Percentiles rank a stretch among this genome's conserved stretches.
Conservation (phyloP, 2,797 vertebrate species). For the Momotus momota region DNA sequence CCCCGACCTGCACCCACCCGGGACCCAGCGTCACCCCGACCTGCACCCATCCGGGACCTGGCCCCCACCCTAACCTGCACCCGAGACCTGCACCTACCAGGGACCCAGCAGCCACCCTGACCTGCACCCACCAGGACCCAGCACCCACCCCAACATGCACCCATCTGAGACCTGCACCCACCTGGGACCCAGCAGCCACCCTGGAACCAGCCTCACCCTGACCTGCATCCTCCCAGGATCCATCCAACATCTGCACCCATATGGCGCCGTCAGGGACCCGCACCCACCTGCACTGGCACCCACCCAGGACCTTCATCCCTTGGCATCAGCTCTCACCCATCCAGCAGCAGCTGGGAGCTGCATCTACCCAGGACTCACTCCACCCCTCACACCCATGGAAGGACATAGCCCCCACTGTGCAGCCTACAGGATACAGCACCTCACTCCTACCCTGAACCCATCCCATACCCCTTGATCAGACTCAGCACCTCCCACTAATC, state of each 20-base stretch:
- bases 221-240: not conserved
- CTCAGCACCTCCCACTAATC: no score
- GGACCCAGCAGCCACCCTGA: not conserved
- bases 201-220: not conserved
- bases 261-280: not conserved
- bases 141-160: not conserved
- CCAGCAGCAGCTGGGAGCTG: not conserved
- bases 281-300: not conserved
- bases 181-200: not conserved
- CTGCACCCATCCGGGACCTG: not conserved
- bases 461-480: accelerated
- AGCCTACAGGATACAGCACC: no score
- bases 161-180: not conserved
- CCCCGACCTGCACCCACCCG: not conserved
- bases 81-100: not conserved
- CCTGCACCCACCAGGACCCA: not conserved
- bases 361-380: not conserved
- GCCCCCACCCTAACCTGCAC: no score
- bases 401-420: no score
- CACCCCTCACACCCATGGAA: no score
- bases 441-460: no score
- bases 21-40: not conserved
- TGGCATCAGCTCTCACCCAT: not conserved
- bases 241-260: no score
- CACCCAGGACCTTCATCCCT: not conserved